Base-by-base conservation (phyloP, 2,797 vertebrate species). In the Etheostoma nigrum region DNA sequence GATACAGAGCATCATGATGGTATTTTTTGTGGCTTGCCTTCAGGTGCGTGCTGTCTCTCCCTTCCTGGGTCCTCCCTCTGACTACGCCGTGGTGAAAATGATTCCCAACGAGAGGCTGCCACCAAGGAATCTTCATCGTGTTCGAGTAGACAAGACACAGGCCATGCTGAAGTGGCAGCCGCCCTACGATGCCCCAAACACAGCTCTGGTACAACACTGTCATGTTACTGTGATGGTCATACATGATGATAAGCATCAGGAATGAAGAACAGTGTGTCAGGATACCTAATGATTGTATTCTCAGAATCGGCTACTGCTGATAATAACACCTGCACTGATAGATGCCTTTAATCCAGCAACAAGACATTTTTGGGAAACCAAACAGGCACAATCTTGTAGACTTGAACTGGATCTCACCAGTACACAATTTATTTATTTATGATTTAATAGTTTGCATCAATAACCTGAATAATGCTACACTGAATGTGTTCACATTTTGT, bases 71-170 rank as follows among this genome's bases (percentile, higher is more conserved):
- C 98, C 98, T 0, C 97, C 97, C 0, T 99, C 98, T 0, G 97
- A 97, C 67, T 97, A 94, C 0, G 85, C 94, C 0, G 97, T 97
- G 72, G 97, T 99, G 76, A 97, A 95, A 91, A 99, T 99, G 98
- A 98, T 99, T 82, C 98, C 98, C 0, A 97, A 96, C n/a, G 97
- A 96, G 89, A 88, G 98, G 42, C 96, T 99, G 23, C 98, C 98
- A 0, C 98, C 98, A 6, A 96, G 98, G n/a, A 97, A 97, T 87
- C 96, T 99, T 30, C 98, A 99, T 16, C 86, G 93, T 0, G 96
- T 99, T 67, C 94, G 42, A 30, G 94, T 94, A 0, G 96, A 94
- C 3, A 97, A 97, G 83, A 97, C 96, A 0, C 96, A 96, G 1
- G 96, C 95, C 0, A 92, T 93, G 51, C 92, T 99, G 63, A 99